Evolutionary conservation across 2,797 vertebrate genomes (phyloP).

Genomic region (Thamnophis elegans): DNA sequence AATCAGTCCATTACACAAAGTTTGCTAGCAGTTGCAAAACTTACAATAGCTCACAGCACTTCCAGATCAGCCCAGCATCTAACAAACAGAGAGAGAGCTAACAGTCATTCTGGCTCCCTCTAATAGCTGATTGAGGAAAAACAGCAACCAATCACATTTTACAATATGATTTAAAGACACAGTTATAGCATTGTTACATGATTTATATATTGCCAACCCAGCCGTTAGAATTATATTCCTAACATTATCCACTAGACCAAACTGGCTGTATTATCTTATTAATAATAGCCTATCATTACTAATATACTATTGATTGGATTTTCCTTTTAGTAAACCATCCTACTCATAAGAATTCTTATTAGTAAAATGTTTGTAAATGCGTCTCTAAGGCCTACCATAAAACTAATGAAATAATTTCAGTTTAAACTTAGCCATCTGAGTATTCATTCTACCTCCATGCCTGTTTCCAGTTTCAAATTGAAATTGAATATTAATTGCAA

Average conservation of each 20-base stretch:
- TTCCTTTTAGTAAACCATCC: neutral
- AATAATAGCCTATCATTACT: neutral
- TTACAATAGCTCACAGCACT: too few relatives aligned
- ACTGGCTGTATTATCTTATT: neutral
- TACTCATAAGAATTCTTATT: neutral
- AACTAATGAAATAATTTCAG: neutral
- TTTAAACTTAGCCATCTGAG: neutral
- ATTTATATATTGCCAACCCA: too few relatives aligned
- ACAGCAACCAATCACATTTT: too few relatives aligned
- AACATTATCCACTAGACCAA: neutral
- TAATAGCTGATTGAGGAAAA: too few relatives aligned
- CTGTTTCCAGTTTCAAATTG: fast-evolving
- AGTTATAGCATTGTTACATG: too few relatives aligned
- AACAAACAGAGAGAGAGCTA: too few relatives aligned
- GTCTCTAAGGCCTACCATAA: neutral
- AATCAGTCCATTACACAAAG: too few relatives aligned
- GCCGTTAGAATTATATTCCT: too few relatives aligned
- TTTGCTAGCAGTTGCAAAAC: too few relatives aligned
- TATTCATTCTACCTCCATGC: neutral
- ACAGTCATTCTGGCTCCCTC: too few relatives aligned
- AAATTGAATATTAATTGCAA: neutral
- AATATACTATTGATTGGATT: neutral
- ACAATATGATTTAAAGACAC: too few relatives aligned
- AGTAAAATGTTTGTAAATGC: neutral
- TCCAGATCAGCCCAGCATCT: too few relatives aligned